A percentile compares a stretch with the other conserved stretches of the same genome.
Conservation (phyloP, 2,888 invertebrate genomes). For the Andrena fulva region DNA sequence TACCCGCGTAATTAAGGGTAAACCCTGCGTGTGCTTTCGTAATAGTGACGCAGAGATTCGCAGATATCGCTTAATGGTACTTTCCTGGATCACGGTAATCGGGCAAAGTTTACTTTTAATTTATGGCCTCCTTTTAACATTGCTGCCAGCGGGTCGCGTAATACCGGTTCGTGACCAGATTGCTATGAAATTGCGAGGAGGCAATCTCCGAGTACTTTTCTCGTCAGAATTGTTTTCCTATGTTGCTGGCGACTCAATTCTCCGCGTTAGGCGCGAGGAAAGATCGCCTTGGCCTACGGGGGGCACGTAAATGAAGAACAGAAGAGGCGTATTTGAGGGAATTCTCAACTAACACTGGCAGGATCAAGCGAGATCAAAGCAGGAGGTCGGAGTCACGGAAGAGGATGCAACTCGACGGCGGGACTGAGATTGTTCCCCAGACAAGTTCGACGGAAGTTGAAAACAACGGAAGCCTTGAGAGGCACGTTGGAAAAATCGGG, state of each 20-base stretch:
- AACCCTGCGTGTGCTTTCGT: slow-evolving; percentile 5
- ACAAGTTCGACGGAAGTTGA: slow-evolving; percentile 19
- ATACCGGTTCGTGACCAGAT: neutral
- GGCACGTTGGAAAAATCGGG: slow-evolving; percentile 27
- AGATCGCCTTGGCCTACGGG: too few species aligned
- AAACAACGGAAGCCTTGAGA: slow-evolving; percentile 14
- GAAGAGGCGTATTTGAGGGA: too few species aligned
- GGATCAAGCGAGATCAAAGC: neutral
- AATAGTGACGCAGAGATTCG: slow-evolving; percentile 8
- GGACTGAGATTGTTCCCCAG: neutral
- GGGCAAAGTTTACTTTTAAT: slow-evolving; percentile 3
- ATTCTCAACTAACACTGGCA: neutral
- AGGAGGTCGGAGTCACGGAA: neutral
- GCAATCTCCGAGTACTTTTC: neutral
- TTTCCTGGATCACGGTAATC: slow-evolving; percentile 22
- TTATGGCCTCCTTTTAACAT: neutral
- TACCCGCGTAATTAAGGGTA: slow-evolving; percentile 12
- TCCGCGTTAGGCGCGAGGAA: too few species aligned
- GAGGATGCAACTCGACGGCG: neutral
- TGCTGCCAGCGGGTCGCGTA: neutral
- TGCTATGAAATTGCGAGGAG: neutral
- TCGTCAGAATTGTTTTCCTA: neutral
- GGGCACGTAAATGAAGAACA: too few species aligned
- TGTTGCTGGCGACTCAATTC: too few species aligned
- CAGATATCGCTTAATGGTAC: slow-evolving; percentile 3